Evolutionary conservation across 2,797 vertebrate genomes (phyloP), one percentile per base, ranked within the genome.

Genomic region (Natrix natrix): DNA sequence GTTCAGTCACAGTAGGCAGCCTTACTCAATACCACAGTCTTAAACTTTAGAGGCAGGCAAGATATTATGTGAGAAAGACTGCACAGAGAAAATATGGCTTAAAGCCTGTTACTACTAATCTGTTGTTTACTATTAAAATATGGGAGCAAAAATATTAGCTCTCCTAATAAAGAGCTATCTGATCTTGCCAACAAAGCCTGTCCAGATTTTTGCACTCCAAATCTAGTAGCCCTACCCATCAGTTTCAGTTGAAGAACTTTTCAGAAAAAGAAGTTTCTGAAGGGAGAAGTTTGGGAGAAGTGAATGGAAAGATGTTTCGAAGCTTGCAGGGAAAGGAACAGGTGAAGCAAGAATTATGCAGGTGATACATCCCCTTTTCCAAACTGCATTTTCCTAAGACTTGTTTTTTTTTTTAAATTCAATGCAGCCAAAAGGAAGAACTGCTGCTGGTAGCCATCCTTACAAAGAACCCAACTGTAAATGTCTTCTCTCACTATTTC

Each of bases 31-130:
- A 92, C 12, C 78, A 66, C 10, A 92, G 24, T 87, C 86, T 92
- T 91, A 91, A 54, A 87, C 3, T 59, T 60, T 43, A 88, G 63
- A 43, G 74, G 55, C 4, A 28, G 43, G 63, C 14, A 14, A 91
- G 14, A 22, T 89, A 89, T 92, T 66, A 32, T 88, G 66, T 89
- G 32, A 57, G 20, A 86, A 63, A 83, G 32, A 86, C 54, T 22
- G 43, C 20, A 91, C 86, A 94, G 22, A 59, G 87, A 91, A 56
- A 86, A 56, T 20, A 87, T 48, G 83, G 88, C 59, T 86, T 88
- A 83, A 83, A 60, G 69, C 32, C 32, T 48, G 56, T 1, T n/a
- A 32, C 48, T 28, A 56, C 57, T 20, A 20, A 89, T 54, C 28
- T 13, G 11, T 54, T 63, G 26, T 43, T 91, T 83, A 54, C 26